Conservation (phyloP, 1,140 invertebrate species). For the Papilio polyxenes region DNA sequence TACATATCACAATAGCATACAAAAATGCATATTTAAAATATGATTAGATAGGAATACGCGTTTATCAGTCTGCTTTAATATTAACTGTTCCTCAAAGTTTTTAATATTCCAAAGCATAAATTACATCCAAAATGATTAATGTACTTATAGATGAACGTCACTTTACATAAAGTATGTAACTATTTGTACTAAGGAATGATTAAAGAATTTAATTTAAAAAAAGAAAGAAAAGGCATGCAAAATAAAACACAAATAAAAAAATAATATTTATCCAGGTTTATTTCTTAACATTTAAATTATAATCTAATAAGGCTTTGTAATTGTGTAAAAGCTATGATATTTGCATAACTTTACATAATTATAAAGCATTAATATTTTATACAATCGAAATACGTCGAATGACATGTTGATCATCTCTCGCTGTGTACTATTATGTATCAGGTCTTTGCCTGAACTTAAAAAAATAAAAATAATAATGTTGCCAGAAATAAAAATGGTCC, state of each 20-base stretch:
- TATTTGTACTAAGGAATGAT: conserved; percentile 43
- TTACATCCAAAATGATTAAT: neutral
- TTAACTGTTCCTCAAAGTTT: neutral
- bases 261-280: conserved; percentile 79
- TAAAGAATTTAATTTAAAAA: conserved; percentile 50
- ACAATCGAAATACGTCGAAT: conserved; percentile 66
- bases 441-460: conserved; percentile 33
- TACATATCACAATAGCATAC: conserved; percentile 23
- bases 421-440: conserved; percentile 58
- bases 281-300: conserved; percentile 78
- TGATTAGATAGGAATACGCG: neutral
- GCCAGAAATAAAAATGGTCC: neutral
- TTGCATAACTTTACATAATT: conserved; percentile 69
- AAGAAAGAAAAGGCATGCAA: conserved; percentile 52
- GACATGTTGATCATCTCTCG: conserved; percentile 67
- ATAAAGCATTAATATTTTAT: conserved; percentile 78
- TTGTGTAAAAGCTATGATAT: conserved; percentile 17
- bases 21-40: neutral
- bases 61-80: neutral
- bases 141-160: no score
- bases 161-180: neutral
- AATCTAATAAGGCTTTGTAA: conserved; percentile 54
- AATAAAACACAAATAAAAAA: conserved; percentile 75
- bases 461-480: conserved; percentile 34
- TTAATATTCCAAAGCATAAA: neutral